phyloP scores from a whole-genome alignment of 2,797 vertebrate species.

The Falco peregrinus region DNA sequence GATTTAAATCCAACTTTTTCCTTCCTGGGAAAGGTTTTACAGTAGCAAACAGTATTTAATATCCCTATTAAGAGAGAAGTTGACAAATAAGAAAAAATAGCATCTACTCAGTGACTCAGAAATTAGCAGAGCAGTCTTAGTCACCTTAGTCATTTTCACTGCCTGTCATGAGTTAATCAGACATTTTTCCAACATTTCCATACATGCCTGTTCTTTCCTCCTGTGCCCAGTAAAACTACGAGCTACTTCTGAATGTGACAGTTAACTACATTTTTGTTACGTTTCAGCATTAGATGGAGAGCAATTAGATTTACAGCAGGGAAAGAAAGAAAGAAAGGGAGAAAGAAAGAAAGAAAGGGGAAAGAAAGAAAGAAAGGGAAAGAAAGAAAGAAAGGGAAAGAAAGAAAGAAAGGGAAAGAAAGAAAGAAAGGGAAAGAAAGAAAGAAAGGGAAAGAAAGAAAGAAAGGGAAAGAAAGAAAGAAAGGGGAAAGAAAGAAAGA shows the following conservation, averaged over 20 bases:
- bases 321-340: neutral
- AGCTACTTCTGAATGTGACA: constrained; percentile 31
- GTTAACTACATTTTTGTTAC: constrained; percentile 63
- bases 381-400: neutral
- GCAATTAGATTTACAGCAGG: constrained; percentile 52
- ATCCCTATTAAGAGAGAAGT: neutral
- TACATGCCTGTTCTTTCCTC: neutral
- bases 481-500: neutral
- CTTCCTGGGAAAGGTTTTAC: constrained; percentile 3
- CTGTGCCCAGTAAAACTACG: constrained; percentile 46
- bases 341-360: neutral
- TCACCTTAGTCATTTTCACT: constrained; percentile 39
- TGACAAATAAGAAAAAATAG: constrained; percentile 50
- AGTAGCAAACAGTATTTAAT: constrained; percentile 26
- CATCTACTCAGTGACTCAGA: constrained; percentile 32
- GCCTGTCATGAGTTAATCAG: constrained; percentile 41
- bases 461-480: too few species aligned
- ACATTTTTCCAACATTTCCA: constrained; percentile 17
- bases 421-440: neutral
- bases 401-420: too few species aligned
- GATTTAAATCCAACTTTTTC: neutral
- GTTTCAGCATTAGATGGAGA: constrained; percentile 50
- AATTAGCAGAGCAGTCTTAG: constrained; percentile 43
- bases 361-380: neutral
- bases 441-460: neutral